Base-by-base conservation (phyloP, 2,888 invertebrate genomes). In the Deroplatys truncata region DNA sequence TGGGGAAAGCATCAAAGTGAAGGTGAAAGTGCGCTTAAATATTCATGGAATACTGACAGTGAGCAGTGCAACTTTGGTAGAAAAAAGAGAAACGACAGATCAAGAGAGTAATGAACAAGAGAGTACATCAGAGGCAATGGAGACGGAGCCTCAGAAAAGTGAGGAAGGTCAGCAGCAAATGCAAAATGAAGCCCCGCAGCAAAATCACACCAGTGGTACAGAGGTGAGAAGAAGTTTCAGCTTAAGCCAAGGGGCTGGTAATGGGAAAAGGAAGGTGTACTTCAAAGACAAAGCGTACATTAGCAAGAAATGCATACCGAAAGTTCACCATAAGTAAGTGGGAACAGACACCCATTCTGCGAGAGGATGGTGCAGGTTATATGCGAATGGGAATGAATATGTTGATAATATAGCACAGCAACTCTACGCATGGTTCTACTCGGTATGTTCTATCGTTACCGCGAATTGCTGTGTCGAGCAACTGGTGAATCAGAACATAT, bases 1-100 rank as follows among this genome's bases (percentile, higher is more conserved):
- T 91, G 98, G 98, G 56, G 98, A 98, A 92, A 96, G 97, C n/a
- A 97, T 98, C 91, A 99, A 98, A 94, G 97, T 99, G 1, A 99
- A 99, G 94, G 97, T 99, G 8, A 99, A 99, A 94, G 98, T 98
- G 10, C 96, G 99, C 92, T 95, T 99, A 89, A 99, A 99, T 94
- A 95, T 97, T 88, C 97, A 99, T 93, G 99, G 99, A 88, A 96
- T 99, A 90, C 96, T 99, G 92, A 96, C 96, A 20, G 96, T 99
- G 35, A 96, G 97, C 20, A 97, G 97, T 89, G 99, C 99, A 8
- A 96, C 97, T 0, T 94, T 98, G 89, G 95, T 97, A 84, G 97
- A 98, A 92, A 97, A 97, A 92, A 96, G 96, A 92, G 96, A 95
- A 90, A 94, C 95, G 4, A 90, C 91, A 28, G 93, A 93, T 35